Base-by-base conservation (phyloP, 2,113 vertebrate genomes). In the Perca flavescens region DNA sequence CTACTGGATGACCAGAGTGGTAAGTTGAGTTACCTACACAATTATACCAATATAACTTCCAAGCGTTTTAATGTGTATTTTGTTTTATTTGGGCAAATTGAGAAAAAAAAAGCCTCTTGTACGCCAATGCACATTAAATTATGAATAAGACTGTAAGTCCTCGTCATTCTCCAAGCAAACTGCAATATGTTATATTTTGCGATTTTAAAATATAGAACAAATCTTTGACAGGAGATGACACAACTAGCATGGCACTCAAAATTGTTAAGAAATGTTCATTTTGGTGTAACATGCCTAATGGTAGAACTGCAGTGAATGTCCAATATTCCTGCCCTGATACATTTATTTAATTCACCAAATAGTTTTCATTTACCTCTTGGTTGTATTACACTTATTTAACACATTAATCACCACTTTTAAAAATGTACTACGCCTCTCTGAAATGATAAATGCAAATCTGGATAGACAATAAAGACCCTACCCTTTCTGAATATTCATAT, bases 1-100 rank as follows among this genome's bases (percentile, higher is more conserved):
- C 94, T 99, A 52, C 95, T 99, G 78, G 97, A 97, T 9, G 98
- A 99, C 86, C 98, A 99, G 92, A 99, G 96, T 66, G 97, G 98
- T 99, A 91, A 86, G 92, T 85, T 70, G 2, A 21, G 14, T 13
- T 47, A 6, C 40, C 25, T 34, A 3, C 57, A 25, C n/a, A 31
- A 28, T 74, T 17, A n/a, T 49, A 46, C n/a, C 6, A 8, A 21
- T 40, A 12, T 43, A 8, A 54, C 22, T 46, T 36, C 21, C 61
- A 60, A 61, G 16, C 28, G 28, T 49, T 53, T n/a, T 22, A 28
- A 2, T 43, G 22, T 9, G 13, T 58, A 9, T 15, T 72, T 56
- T 43, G 19, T 25, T 46, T 16, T 22, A 56, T 16, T 54, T 25
- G 6, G 19, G 4, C 67, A 10, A 40, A 36, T 56, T 22, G 3